Conservation (phyloP, 2,888 invertebrate genomes). For the Epinotia brunnichana region DNA sequence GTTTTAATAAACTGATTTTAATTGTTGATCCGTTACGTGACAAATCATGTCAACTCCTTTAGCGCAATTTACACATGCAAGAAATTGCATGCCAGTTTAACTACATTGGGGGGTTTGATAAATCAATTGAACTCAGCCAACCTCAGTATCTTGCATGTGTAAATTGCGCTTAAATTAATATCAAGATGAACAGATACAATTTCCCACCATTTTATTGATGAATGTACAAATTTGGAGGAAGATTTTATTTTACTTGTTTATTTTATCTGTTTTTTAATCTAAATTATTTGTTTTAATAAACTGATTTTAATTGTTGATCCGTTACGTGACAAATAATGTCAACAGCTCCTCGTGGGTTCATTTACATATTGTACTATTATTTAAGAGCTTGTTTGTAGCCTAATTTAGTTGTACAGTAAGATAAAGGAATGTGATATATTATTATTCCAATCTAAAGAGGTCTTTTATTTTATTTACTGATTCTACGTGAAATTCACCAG, state of each 20-base stretch:
- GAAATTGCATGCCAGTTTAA: no score
- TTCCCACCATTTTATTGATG: not conserved
- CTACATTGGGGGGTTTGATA: no score
- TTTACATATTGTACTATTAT: constrained; percentile 60
- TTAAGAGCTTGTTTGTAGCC: constrained; percentile 79
- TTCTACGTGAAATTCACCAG: not conserved
- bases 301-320: constrained; percentile 57
- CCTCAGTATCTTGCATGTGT: no score
- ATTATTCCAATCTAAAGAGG: constrained; percentile 75
- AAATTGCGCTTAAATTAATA: no score
- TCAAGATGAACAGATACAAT: not conserved
- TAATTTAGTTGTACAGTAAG: constrained; percentile 78
- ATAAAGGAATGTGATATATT: constrained; percentile 83
- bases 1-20: no score
- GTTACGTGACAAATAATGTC: constrained; percentile 48
- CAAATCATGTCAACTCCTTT: not conserved
- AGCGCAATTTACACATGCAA: no score
- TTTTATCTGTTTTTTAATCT: constrained; percentile 12
- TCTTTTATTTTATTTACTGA: constrained; percentile 60
- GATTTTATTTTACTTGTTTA: constrained; percentile 8
- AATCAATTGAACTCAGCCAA: no score
- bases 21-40: no score
- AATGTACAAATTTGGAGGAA: not conserved
- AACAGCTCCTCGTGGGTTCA: constrained; percentile 36
- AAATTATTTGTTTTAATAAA: constrained; percentile 29